phyloP scores from a whole-genome alignment of 2,888 invertebrate species.

The Campopleginae sp. region DNA sequence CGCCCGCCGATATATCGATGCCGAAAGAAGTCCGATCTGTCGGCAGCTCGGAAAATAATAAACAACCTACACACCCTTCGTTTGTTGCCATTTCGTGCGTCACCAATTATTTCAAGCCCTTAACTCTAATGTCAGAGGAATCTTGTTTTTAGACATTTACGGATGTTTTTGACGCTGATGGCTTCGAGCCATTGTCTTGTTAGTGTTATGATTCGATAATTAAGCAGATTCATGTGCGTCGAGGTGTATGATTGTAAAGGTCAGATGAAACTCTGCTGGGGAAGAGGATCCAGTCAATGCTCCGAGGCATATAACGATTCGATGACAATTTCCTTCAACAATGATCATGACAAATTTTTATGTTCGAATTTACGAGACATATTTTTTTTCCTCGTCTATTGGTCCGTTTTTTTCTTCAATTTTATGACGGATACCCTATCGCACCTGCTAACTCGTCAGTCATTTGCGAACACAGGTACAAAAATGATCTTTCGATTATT shows the following conservation, averaged over 20 bases:
- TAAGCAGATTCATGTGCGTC: neutral
- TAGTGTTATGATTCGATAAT: neutral
- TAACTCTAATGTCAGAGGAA: neutral
- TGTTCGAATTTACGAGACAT: neutral
- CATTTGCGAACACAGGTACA: neutral
- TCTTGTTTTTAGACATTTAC: neutral
- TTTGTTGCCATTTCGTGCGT: neutral
- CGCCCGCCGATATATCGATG: conserved; percentile 52
- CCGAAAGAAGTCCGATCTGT: conserved; percentile 60
- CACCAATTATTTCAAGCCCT: neutral
- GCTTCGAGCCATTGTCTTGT: neutral
- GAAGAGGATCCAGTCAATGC: neutral
- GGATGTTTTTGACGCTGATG: neutral
- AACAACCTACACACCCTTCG: conserved; percentile 2
- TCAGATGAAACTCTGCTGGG: neutral
- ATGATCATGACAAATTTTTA: neutral
- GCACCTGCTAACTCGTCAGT: neutral
- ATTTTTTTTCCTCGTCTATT: no score
- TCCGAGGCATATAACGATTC: neutral
- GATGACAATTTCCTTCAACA: neutral
- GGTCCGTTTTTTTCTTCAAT: neutral
- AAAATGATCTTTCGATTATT: conserved; percentile 1
- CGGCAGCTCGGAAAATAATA: conserved; percentile 42
- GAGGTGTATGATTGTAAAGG: neutral
- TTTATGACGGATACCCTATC: neutral